Base-by-base conservation (phyloP, 2,113 vertebrate genomes). In the Clarias gariepinus region DNA sequence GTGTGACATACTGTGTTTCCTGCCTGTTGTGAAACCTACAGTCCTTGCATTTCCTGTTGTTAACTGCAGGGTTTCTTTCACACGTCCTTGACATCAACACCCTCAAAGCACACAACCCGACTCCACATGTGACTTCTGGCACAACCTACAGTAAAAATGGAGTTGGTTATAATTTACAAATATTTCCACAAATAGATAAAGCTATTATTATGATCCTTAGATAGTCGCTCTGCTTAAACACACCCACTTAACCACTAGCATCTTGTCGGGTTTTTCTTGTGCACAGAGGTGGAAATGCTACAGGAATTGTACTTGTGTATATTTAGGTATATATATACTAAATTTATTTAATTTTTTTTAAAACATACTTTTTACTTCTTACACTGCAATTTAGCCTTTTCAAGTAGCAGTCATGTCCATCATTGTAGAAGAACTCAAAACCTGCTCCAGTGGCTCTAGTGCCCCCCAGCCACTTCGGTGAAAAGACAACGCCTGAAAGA, bases 41-140 rank as follows among this genome's bases (percentile, higher is more conserved):
- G 73, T 19, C 60, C 52, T 87, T 82, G 88, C 88, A 81, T 89
- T 91, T 86, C 90, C 88, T 89, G 84, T 85, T 88, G 66, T 78
- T 25, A 82, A 88, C 83, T 21, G 52, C 81, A 81, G 36, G 33
- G 25, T 84, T 83, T 36, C 78, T 81, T 85, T 90, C 61, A 84
- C 81, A 87, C 57, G 81, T 86, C 64, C 63, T 71, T 15, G 41
- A 55, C 66, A 71, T 47, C 36, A 81, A 71, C 53, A 11, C 30
- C 78, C 9, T 61, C 30, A 33, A 18, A 61, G 57, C 9, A 36
- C n/a, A 9, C 1, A n/a, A 18, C 3, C 30, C 19, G 53, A 78
- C 52, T 78, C 23, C 23, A 18, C 52, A 78, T 6, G 9, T 16
- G 33, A 41, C 1, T 23, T 73, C 5, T 47, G 4, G 33, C 77